Base-by-base conservation (phyloP, 2,888 invertebrate genomes). In the Phortica okadai region DNA sequence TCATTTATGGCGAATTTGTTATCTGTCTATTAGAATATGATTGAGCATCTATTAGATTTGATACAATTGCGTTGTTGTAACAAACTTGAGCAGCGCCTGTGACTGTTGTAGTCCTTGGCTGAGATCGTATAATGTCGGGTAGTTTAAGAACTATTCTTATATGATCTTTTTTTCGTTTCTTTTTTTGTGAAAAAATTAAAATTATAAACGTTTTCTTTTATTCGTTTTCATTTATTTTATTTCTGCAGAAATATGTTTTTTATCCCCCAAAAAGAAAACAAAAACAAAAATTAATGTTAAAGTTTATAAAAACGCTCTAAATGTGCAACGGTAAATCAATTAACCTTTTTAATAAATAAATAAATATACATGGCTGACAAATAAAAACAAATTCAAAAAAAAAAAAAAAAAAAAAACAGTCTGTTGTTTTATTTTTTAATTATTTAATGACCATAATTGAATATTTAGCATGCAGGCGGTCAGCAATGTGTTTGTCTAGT, bases 401-500 rank as follows among this genome's bases (percentile, higher is more conserved):
- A 44, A 8, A 5, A 21, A 45, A 45, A 69, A 45, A 4, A n/a
- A 16, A 69, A 25, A 69, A 41, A 21, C 6, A 1, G 41, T 33
- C 33, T 42, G 44, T 14, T 66, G n/a, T 45, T 69, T 44, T 69
- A 45, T 69, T 45, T 16, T 69, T 69, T 45, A 69, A 69, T 69
- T 69, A 69, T 69, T 45, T 69, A 69, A 69, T 45, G n/a, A 45
- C 69, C 50, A 45, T 69, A 69, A 69, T 69, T 69, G 69, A 69
- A 45, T 69, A 69, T 69, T 69, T 69, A 69, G 16, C 69, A 67
- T 69, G 59, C 33, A 69, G 21, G 16, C 50, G 7, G 69, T n/a
- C n/a, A 33, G 33, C 33, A 33, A 33, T 0, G 33, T 33, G 33
- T 33, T 33, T 33, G 33, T 33, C 4, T 33, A 4, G 33, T 1